Evolutionary conservation across 1,140 invertebrate species (phyloP).

Genomic region (Aphelenchoides avenae): DNA sequence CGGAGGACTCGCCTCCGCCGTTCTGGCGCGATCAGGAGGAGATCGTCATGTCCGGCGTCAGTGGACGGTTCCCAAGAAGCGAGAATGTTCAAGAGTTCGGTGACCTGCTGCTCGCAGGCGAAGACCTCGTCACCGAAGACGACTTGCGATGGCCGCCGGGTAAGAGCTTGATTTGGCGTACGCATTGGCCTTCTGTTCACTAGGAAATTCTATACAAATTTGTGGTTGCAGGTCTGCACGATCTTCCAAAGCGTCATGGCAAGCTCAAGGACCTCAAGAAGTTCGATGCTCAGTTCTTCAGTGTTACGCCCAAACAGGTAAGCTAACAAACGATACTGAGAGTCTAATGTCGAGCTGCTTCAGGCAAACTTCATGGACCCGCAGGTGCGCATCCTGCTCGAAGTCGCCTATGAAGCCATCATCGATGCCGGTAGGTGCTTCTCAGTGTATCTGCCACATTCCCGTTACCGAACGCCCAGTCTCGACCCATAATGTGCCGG

Average conservation of each 20-base stretch:
- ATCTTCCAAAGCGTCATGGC: constrained; percentile 76
- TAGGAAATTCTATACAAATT: constrained; percentile 1
- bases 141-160: constrained; percentile 71
- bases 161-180: constrained; percentile 8
- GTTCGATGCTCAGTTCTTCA: constrained; percentile 66
- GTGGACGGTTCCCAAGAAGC: constrained; percentile 81
- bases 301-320: constrained; percentile 67
- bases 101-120: constrained; percentile 74
- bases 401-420: constrained; percentile 87
- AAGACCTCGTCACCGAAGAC: constrained; percentile 83
- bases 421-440: constrained; percentile 75
- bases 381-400: constrained; percentile 80
- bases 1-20: constrained; percentile 21
- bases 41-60: constrained; percentile 81
- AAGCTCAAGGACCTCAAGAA: constrained; percentile 80
- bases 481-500: constrained; percentile 8
- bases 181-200: constrained; percentile 1
- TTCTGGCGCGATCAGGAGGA: constrained; percentile 66
- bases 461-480: too few species aligned
- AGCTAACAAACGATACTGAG: constrained; percentile 5
- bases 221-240: constrained; percentile 67
- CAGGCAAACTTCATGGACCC: constrained; percentile 93
- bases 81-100: constrained; percentile 81
- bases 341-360: constrained; percentile 72
- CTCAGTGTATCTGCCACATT: too few species aligned